These are phyloP conservation scores for Gobio gobio DNA, from an alignment of 2,113 vertebrate genomes.

Conservation along the genomic window DNA sequence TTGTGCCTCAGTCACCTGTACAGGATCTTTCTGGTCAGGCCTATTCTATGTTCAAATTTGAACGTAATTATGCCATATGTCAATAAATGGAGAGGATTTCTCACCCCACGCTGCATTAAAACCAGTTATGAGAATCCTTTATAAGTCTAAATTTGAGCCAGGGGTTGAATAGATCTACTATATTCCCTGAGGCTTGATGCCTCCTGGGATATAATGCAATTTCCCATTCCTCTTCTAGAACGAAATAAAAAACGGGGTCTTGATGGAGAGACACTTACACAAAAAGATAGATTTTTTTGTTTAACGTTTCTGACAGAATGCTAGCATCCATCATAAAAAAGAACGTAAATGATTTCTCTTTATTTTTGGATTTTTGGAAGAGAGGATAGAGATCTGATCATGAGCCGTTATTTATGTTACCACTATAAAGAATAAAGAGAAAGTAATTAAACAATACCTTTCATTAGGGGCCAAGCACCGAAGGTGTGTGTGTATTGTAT, in stretches of 20 bases:
- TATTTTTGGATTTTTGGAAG: not conserved
- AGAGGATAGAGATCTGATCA: too few species aligned
- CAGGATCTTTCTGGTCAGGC: not conserved
- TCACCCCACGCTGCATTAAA: conserved; percentile 10
- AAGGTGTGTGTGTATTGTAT: too few species aligned
- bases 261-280: conserved; percentile 18
- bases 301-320: conserved; percentile 1
- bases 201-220: conserved; percentile 33
- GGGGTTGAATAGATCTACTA: conserved; percentile 10
- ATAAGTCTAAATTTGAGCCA: conserved; percentile 20
- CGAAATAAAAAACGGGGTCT: conserved; percentile 15
- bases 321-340: not conserved
- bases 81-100: conserved; percentile 7
- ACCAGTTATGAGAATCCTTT: conserved; percentile 27
- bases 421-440: not conserved
- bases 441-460: conserved; percentile 6
- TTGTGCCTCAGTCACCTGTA: not conserved
- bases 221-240: conserved; percentile 29
- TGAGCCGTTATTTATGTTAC: not conserved
- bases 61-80: conserved; percentile 8
- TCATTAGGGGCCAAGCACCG: too few species aligned
- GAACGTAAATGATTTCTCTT: not conserved
- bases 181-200: conserved; percentile 28
- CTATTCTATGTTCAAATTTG: not conserved
- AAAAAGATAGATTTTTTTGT: not conserved